Evolutionary conservation across 2,888 invertebrate species (phyloP).

Genomic region (Eristalis tenax): DNA sequence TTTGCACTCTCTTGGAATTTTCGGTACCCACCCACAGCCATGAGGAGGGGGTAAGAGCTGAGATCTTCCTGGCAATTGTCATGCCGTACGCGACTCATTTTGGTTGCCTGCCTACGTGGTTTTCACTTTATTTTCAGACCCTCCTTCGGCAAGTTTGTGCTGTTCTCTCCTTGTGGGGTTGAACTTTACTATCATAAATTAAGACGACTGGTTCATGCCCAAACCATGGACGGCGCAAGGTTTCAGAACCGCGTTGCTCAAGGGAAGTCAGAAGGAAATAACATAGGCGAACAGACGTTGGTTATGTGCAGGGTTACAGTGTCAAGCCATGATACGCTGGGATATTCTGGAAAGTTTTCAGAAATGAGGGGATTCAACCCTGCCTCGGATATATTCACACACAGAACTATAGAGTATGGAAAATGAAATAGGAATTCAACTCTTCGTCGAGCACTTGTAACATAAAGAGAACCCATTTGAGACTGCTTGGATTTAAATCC

Average conservation of each 20-base stretch:
- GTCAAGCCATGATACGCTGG: background rate
- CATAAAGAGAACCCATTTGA: no score
- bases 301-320: no score
- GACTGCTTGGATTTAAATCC: no score
- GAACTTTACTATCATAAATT: constrained; percentile 17
- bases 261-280: background rate
- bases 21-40: background rate
- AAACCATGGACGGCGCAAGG: background rate
- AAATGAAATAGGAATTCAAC: no score
- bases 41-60: background rate
- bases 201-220: background rate
- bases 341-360: background rate
- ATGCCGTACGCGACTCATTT: constrained; percentile 10
- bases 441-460: no score
- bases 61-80: constrained; percentile 17
- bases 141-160: background rate
- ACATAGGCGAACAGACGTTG: background rate
- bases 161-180: background rate
- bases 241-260: background rate
- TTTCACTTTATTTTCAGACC: constrained; percentile 13
- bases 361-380: no score
- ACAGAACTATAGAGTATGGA: no score
- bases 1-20: constrained; percentile 20
- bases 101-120: constrained; percentile 25
- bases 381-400: no score